Percentiles rank a stretch among this genome's conserved stretches.
Evolutionary conservation across 2,113 vertebrate genomes (phyloP).

Genomic region (Craseonycteris thonglongyai): DNA sequence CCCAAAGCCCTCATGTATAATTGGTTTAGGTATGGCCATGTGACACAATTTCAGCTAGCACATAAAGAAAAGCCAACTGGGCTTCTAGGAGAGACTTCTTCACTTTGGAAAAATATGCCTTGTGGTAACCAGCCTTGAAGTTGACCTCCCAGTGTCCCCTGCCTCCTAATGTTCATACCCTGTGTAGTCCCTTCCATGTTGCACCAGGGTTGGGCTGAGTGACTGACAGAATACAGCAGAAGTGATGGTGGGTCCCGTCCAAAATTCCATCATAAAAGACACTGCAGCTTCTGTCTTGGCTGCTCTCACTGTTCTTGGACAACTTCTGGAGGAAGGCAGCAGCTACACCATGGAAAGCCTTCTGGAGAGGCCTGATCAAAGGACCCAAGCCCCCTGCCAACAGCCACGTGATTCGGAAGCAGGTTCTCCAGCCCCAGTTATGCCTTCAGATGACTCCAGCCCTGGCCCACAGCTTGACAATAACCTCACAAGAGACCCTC

Average conservation of each 20-base stretch:
- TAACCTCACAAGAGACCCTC: background rate
- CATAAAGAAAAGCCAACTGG: background rate
- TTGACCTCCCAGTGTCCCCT: background rate
- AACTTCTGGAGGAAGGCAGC: background rate
- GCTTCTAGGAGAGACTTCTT: background rate
- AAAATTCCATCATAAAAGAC: background rate
- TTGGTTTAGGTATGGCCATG: background rate
- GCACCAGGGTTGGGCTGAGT: background rate
- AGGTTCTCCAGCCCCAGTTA: background rate
- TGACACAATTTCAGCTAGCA: background rate
- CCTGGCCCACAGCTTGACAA: too few species aligned
- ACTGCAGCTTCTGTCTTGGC: background rate
- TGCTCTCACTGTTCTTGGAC: rapidly evolving
- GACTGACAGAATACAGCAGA: background rate
- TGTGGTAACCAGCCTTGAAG: background rate
- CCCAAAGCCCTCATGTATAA: background rate
- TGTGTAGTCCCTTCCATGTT: background rate
- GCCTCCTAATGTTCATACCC: background rate
- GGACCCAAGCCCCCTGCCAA: background rate
- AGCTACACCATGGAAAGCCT: background rate
- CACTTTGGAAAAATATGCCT: background rate
- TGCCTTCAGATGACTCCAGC: background rate
- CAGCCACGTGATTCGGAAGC: background rate
- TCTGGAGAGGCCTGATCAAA: background rate
- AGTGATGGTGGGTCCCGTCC: background rate